Evolutionary conservation across 1,140 invertebrate species (phyloP).

Genomic region (Galendromus occidentalis): DNA sequence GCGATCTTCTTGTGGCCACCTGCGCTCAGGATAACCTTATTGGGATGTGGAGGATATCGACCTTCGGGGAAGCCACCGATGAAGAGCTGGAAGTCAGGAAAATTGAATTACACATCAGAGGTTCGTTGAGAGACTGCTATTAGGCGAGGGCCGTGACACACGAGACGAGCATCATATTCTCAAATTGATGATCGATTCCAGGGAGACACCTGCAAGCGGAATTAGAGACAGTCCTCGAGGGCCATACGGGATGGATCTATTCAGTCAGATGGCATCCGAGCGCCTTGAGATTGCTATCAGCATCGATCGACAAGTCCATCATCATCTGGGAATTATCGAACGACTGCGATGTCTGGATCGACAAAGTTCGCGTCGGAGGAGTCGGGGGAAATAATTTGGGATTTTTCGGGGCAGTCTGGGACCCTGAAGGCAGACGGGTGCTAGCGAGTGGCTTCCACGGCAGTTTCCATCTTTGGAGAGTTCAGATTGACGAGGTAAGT

Average conservation of each 20-base stretch:
- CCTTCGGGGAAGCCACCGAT: no score
- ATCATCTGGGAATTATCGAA: conserved; percentile 62
- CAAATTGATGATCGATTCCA: neutral
- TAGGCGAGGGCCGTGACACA: no score
- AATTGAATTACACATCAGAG: no score
- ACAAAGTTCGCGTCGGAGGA: conserved; percentile 54
- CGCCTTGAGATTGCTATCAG: conserved; percentile 45
- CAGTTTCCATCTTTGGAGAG: conserved; percentile 75
- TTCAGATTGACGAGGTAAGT: conserved; percentile 22
- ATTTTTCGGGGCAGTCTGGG: conserved; percentile 70
- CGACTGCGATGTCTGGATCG: conserved; percentile 50
- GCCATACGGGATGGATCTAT: conserved; percentile 86
- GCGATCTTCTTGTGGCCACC: no score
- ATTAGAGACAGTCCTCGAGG: conserved; percentile 66
- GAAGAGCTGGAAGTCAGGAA: no score
- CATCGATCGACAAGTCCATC: conserved; percentile 80
- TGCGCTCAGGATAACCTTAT: no score
- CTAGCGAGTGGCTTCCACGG: conserved; percentile 75
- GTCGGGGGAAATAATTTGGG: conserved; percentile 81
- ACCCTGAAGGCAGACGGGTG: conserved; percentile 43
- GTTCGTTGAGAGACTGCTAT: no score
- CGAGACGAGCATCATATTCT: no score
- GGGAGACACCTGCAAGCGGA: neutral
- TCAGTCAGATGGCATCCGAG: conserved; percentile 56
- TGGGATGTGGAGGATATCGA: no score